Evolutionary conservation across 2,797 vertebrate genomes (phyloP), one percentile per base, ranked within the genome.

Genomic region (Hyperoplus immaculatus): DNA sequence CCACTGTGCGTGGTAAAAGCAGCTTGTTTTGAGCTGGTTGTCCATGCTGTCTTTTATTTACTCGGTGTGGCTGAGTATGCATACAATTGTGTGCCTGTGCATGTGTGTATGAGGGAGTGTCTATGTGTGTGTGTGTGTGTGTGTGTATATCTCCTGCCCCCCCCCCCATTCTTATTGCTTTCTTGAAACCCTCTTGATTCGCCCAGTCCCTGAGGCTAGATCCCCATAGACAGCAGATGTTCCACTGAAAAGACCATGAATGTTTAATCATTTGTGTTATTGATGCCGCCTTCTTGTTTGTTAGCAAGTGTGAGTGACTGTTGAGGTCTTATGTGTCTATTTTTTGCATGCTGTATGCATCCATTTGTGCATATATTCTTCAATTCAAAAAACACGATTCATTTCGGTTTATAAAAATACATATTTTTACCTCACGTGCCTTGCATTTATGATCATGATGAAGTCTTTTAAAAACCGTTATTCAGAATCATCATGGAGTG

Each of bases 201-300:
- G 86, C 83, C 89, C 88, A 88, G 89, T 95, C 94, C 94, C 95
- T 51, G 91, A 87, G 93, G 94, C 95, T 93, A 93, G 89, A 72
- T 90, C 93, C 93, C 94, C 93, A 91, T 90, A 89, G 88, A 86
- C 88, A 95, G 93, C 94, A 96, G 94, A 95, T 96, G 94, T 96
- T 96, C 91, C 85, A 86, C 93, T 92, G 93, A 89, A 96, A 94
- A 94, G 95, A 91, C 94, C 91, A 94, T 96, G 94, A 96, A 96
- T 96, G 94, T 96, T 96, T 96, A 95, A 95, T 97, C 94, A 95
- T 96, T 95, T 95, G 94, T 95, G 95, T 96, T 96, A 96, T 96
- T 96, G 96, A 96, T 96, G 96, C 95, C 81, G 91, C 92, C 94
- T 95, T 95, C 96, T 89, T 94, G 90, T 93, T 93, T 90, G 89